phyloP scores from a whole-genome alignment of 1,140 invertebrate genomes.

The Trichomalopsis sarcophagae region DNA sequence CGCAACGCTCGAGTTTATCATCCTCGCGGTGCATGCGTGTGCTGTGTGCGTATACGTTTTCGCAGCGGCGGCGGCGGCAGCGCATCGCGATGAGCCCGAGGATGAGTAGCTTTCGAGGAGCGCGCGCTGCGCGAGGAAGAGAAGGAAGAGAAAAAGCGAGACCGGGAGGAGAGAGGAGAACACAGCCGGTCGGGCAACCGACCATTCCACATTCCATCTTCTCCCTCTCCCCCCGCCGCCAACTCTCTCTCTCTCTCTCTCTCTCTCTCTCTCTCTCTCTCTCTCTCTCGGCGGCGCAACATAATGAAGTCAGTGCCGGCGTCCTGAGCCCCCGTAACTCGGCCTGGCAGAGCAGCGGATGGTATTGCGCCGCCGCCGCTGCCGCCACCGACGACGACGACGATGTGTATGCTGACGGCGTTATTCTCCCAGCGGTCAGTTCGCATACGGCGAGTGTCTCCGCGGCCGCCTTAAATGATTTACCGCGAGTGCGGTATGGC shows the following conservation, averaged over 20 bases:
- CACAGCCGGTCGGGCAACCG: constrained; percentile 57
- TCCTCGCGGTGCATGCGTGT: neutral
- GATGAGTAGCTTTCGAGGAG: neutral
- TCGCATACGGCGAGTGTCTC: neutral
- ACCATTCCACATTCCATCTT: constrained; percentile 70
- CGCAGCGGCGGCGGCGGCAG: too few species aligned
- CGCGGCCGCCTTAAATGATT: neutral
- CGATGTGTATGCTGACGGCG: neutral
- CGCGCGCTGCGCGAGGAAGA: too few species aligned
- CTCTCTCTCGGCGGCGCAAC: constrained; percentile 27
- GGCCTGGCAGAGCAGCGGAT: neutral
- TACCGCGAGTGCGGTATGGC: neutral
- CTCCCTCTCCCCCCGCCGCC: constrained; percentile 50
- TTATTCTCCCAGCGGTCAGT: neutral
- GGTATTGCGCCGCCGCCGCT: neutral
- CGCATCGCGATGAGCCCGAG: neutral
- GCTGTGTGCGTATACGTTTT: neutral
- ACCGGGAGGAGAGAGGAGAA: neutral
- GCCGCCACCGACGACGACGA: too few species aligned
- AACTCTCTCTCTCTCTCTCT: constrained; percentile 37
- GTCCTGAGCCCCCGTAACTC: constrained; percentile 50
- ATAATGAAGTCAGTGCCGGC: constrained; percentile 72
- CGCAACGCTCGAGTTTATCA: neutral
- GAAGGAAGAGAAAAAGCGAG: neutral
- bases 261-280: neutral